Percentiles rank a stretch among this genome's conserved stretches.
phyloP scores from a whole-genome alignment of 1,140 invertebrate genomes.

The Solen grandis region DNA sequence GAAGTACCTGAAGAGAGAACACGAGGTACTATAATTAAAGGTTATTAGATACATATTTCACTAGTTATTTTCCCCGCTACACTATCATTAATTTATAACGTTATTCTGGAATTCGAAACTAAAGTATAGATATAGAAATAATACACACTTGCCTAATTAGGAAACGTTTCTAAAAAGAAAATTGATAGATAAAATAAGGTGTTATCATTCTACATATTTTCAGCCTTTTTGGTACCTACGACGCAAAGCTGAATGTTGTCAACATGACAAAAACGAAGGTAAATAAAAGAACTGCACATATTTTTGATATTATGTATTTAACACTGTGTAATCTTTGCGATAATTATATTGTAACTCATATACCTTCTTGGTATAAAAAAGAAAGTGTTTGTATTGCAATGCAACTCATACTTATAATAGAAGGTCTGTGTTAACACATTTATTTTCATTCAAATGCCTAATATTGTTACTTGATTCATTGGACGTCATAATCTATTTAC shows the following conservation, averaged over 20 bases:
- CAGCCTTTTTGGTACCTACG: constrained; percentile 91
- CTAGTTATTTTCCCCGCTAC: no score
- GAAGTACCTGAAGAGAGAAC: no score
- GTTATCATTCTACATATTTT: constrained; percentile 16
- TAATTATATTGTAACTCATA: neutral
- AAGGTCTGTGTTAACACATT: neutral
- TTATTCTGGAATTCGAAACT: neutral
- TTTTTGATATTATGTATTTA: neutral
- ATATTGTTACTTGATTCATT: no score
- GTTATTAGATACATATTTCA: no score
- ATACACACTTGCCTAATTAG: neutral
- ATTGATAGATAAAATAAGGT: neutral
- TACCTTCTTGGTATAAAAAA: neutral
- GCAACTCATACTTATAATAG: neutral
- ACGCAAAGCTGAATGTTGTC: constrained; percentile 87
- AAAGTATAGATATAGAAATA: neutral
- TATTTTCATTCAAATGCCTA: no score
- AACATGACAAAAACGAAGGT: constrained; percentile 86
- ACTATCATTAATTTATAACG: no score
- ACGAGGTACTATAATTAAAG: no score
- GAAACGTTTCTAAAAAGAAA: neutral
- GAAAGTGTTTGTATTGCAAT: neutral
- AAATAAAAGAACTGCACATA: constrained; percentile 23
- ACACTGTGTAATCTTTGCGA: no score
- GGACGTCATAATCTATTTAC: no score